phyloP scores from a whole-genome alignment of 2,113 vertebrate genomes.

The Mugil cephalus region DNA sequence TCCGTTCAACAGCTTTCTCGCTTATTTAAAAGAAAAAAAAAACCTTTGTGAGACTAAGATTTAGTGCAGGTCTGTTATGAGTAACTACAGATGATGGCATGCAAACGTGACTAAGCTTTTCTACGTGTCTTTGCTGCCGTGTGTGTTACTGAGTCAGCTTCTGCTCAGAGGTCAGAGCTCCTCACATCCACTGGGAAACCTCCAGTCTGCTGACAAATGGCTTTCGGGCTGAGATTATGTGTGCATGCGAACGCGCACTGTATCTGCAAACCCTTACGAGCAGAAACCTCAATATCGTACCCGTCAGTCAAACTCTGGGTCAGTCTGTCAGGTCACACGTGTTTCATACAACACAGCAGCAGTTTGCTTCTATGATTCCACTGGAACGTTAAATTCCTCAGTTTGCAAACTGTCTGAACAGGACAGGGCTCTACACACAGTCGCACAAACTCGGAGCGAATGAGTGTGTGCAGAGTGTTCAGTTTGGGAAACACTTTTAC shows the following conservation, averaged over 20 bases:
- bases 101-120: slow-evolving; percentile 33
- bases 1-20: no score
- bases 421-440: neutral
- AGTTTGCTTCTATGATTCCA: slow-evolving; percentile 17
- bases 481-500: neutral
- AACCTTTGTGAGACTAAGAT: no score
- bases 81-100: slow-evolving; percentile 29
- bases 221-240: neutral
- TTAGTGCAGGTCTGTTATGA: neutral
- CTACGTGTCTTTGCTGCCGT: no score
- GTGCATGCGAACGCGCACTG: slow-evolving; percentile 12
- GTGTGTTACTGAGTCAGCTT: slow-evolving; percentile 44
- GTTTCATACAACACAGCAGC: neutral
- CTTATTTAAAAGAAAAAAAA: no score
- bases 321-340: slow-evolving; percentile 12
- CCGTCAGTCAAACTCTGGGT: slow-evolving; percentile 12
- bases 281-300: neutral
- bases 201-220: slow-evolving; percentile 14
- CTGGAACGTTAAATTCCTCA: slow-evolving; percentile 59
- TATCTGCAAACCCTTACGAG: neutral
- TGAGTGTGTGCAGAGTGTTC: neutral
- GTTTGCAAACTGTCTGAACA: slow-evolving; percentile 3
- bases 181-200: slow-evolving; percentile 5
- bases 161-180: slow-evolving; percentile 17
- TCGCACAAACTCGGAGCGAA: neutral